Conservation (phyloP, 2,113 vertebrate species). For the Ahaetulla prasina region DNA sequence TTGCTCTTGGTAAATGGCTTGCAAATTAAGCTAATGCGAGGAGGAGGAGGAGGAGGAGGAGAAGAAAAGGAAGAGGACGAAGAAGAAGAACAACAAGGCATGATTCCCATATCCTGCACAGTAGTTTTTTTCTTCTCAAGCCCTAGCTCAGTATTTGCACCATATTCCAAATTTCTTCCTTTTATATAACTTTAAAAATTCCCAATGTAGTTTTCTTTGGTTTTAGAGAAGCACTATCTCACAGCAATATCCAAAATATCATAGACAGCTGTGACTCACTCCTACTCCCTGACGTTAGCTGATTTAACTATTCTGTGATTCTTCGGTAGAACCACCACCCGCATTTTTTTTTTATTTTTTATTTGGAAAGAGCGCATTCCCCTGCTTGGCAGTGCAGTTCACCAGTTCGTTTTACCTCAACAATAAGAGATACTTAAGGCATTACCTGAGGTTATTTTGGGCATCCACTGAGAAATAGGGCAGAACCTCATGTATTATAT, state of each 20-base stretch:
- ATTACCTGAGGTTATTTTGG: not conserved
- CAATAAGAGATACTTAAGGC: not conserved
- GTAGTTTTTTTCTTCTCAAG: not conserved
- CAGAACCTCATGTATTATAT: not conserved
- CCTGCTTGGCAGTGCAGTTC: not conserved
- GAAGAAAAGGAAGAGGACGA: no score
- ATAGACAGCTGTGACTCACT: not conserved
- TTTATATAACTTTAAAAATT: not conserved
- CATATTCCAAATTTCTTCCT: not conserved
- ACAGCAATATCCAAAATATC: not conserved
- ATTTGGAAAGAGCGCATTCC: not conserved
- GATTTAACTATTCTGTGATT: not conserved
- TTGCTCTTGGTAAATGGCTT: not conserved
- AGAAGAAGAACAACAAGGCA: no score
- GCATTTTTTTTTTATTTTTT: not conserved
- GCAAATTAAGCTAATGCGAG: not conserved
- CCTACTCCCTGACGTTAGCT: not conserved
- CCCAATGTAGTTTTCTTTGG: not conserved
- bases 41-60: no score
- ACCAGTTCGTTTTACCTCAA: not conserved
- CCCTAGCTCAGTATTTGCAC: not conserved
- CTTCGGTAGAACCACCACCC: not conserved
- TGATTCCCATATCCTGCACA: not conserved
- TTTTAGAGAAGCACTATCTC: not conserved
- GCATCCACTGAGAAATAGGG: not conserved